Conservation (phyloP, 2,113 vertebrate genomes). For the Sciurus niger region DNA sequence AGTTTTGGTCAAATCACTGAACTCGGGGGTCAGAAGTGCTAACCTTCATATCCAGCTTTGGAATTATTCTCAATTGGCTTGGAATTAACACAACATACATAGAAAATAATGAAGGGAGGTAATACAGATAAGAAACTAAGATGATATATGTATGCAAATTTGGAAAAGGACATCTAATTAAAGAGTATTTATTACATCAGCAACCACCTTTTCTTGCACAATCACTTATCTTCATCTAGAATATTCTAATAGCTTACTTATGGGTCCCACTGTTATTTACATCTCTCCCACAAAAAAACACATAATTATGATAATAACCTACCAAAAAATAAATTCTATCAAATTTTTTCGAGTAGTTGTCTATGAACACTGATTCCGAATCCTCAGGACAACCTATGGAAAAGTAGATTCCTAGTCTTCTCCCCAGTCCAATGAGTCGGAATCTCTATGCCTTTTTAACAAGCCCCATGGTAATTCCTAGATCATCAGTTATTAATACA, state of each 20-base stretch:
- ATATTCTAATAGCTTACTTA: conserved; percentile 32
- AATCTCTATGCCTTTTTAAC: not conserved
- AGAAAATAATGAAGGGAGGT: not conserved
- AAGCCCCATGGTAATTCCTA: not conserved
- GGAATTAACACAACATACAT: not conserved
- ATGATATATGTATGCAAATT: not conserved
- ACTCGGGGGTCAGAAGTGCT: not conserved
- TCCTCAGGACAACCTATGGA: not conserved
- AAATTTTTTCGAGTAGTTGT: not conserved
- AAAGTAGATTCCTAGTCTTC: not conserved
- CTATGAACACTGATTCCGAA: conserved; percentile 13
- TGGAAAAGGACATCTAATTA: not conserved
- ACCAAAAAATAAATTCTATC: not conserved
- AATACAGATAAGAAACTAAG: not conserved
- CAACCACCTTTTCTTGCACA: not conserved
- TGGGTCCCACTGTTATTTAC: not conserved
- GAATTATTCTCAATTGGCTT: not conserved
- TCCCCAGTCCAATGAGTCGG: not conserved
- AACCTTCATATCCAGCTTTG: not conserved
- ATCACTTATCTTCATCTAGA: not conserved
- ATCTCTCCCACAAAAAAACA: not conserved
- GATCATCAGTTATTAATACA: not conserved
- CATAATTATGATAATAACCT: not conserved
- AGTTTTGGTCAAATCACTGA: not conserved
- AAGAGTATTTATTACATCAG: not conserved